Evolutionary conservation across 2,888 invertebrate genomes (phyloP).

Genomic region (Amblyjoppa proteus): DNA sequence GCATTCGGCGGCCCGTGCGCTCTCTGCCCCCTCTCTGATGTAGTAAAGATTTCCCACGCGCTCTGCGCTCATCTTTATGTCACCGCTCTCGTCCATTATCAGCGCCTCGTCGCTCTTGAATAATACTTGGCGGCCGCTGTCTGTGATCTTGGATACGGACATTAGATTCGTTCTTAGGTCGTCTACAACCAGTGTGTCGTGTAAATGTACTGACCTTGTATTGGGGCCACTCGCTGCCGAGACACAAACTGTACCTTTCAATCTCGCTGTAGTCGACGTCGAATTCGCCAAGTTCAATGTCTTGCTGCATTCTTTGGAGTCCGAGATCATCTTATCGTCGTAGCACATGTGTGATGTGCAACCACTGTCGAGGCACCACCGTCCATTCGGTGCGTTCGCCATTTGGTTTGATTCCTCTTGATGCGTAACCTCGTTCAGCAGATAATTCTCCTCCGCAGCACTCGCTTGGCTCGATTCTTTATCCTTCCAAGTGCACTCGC

Average conservation of each 20-base stretch:
- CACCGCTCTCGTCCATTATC: constrained; percentile 13
- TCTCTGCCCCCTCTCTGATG: no score
- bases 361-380: constrained; percentile 85
- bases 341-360: constrained; percentile 74
- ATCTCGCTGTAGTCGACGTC: background rate
- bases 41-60: background rate
- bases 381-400: background rate
- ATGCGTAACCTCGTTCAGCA: background rate
- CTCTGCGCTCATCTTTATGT: background rate
- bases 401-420: constrained; percentile 11
- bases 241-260: constrained; percentile 1
- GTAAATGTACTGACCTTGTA: constrained; percentile 10
- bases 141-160: constrained; percentile 50
- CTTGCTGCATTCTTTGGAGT: constrained; percentile 10
- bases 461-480: constrained; percentile 1
- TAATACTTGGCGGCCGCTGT: constrained; percentile 20
- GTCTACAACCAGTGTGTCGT: constrained; percentile 34
- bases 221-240: background rate
- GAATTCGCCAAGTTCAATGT: constrained; percentile 28
- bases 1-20: no score
- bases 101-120: constrained; percentile 41
- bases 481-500: constrained; percentile 3
- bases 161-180: constrained; percentile 40
- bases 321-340: constrained; percentile 11
- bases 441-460: no score